phyloP scores from a whole-genome alignment of 1,140 invertebrate species.

The Ganaspis sp. region DNA sequence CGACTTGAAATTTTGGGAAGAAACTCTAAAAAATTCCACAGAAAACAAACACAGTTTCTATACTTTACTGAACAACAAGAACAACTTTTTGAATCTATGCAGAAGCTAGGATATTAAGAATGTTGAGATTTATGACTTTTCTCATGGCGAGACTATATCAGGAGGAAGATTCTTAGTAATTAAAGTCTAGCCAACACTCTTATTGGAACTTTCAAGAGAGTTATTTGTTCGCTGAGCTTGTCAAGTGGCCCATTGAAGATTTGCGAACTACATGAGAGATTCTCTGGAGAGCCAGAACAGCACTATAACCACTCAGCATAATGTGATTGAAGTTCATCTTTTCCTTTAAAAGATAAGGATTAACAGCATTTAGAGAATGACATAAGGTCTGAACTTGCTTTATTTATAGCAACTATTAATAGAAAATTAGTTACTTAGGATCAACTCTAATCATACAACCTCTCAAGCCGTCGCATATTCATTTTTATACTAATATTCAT shows the following conservation, averaged over 20 bases:
- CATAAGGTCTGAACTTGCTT: not conserved
- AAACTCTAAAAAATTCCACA: too few relatives aligned
- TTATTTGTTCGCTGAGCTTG: conserved; percentile 42
- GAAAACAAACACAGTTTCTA: too few relatives aligned
- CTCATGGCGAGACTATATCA: not conserved
- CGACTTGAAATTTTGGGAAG: too few relatives aligned
- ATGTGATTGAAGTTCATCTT: conserved; percentile 6
- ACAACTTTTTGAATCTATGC: too few relatives aligned
- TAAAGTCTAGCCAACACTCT: conserved; percentile 8
- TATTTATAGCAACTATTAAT: not conserved
- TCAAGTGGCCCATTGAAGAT: conserved; percentile 44
- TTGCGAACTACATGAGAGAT: conserved; percentile 37
- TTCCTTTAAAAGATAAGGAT: not conserved
- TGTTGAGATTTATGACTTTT: not conserved
- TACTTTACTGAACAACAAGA: too few relatives aligned
- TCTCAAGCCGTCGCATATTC: too few relatives aligned
- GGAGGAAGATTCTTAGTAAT: not conserved
- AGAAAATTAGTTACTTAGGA: too few relatives aligned
- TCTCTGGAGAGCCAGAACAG: conserved; percentile 43
- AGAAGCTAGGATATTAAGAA: too few relatives aligned
- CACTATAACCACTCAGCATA: conserved; percentile 35
- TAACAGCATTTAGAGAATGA: not conserved
- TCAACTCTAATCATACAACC: too few relatives aligned
- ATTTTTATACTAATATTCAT: too few relatives aligned
- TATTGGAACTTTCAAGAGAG: conserved; percentile 28